Evolutionary conservation across 2,888 invertebrate genomes (phyloP), one percentile per base, ranked within the genome.

Genomic region (Thyatira batis): DNA sequence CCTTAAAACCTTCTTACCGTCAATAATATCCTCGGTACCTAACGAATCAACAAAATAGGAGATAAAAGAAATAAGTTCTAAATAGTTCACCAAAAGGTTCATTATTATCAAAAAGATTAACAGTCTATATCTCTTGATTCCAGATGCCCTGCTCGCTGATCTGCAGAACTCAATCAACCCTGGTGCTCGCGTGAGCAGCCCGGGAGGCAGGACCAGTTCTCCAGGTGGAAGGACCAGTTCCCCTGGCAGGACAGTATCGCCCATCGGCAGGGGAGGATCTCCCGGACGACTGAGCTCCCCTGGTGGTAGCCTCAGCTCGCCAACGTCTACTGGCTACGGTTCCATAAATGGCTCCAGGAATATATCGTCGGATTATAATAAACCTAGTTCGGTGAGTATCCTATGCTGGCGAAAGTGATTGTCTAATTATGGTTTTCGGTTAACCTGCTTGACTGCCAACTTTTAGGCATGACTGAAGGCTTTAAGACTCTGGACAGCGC

Each of bases 71-170:
- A n/a, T n/a, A n/a, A n/a, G n/a, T n/a, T n/a, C n/a, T n/a, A n/a
- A n/a, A n/a, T n/a, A n/a, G n/a, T 30, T 30, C n/a, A n/a, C 9
- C 10, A 28, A 28, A 2, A 39, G 33, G 17, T 13, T 6, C 13
- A n/a, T 17, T 1, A 17, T 39, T 39, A 39, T 8, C 17, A 13
- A 39, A 13, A 13, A 33, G 6, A 11, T 33, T 13, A 13, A 39
- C 17, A 8, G 17, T 17, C 25, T 8, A 49, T 48, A 50, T 54
- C 54, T 65, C 62, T 67, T 68, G 55, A 76, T 95, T 95, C 51
- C 93, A 99, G 99, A 99, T 94, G 98, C 98, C 60, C 93, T 99
- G 67, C 94, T 99, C 78, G 98, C 98, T 56, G 99, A 99, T 84
- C 94, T 99, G 56, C 98, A 99, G 90, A 98, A 98, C 77, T 98